phyloP scores from a whole-genome alignment of 1,140 invertebrate genomes.

The Drosophila punjabiensis region DNA sequence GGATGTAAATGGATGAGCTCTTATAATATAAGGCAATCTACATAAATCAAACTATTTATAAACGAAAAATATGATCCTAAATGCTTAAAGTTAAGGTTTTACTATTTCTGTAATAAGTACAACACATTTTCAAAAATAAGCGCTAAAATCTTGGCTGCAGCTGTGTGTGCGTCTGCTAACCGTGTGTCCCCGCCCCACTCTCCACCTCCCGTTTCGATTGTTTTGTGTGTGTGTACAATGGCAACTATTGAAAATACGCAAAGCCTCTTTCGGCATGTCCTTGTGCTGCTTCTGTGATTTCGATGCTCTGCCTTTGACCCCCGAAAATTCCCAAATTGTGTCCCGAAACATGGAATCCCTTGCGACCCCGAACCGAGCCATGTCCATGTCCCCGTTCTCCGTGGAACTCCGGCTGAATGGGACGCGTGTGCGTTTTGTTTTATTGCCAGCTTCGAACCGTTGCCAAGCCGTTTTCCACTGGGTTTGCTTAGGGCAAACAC shows the following conservation, averaged over 20 bases:
- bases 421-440: constrained; percentile 79
- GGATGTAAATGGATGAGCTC: too few species aligned
- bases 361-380: not conserved
- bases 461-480: constrained; percentile 63
- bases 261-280: constrained; percentile 79
- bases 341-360: constrained; percentile 4
- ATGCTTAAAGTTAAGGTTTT: too few species aligned
- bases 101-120: not conserved
- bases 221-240: constrained; percentile 70
- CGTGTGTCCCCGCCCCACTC: too few species aligned
- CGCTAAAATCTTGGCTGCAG: not conserved
- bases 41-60: too few species aligned
- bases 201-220: constrained; percentile 45
- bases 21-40: too few species aligned
- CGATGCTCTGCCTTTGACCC: constrained; percentile 64
- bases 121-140: not conserved
- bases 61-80: not conserved
- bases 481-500: constrained; percentile 68
- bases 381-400: constrained; percentile 1
- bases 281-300: constrained; percentile 83
- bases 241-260: constrained; percentile 82
- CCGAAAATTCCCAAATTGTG: constrained; percentile 46
- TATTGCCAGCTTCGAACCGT: constrained; percentile 68
- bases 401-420: constrained; percentile 21
- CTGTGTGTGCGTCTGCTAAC: constrained; percentile 34